These are phyloP conservation scores for Drosophila carrolli DNA, from an alignment of 1,140 invertebrate species.

Conservation along the genomic window DNA sequence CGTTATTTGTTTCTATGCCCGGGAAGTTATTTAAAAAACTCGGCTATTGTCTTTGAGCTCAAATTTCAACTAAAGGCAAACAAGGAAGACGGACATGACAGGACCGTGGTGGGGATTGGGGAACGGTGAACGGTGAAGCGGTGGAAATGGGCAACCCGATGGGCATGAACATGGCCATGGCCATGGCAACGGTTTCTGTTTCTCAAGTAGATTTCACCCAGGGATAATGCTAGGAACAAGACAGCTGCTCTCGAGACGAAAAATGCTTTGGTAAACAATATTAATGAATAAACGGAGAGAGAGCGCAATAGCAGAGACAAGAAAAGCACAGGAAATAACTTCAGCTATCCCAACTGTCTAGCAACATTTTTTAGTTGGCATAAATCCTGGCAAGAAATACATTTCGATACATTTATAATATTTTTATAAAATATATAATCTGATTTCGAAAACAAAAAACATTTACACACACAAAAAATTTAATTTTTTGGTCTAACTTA, in stretches of 20 bases:
- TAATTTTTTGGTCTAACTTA: too few species aligned
- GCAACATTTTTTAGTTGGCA: constrained; percentile 23
- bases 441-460: too few species aligned
- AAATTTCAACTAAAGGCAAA: constrained; percentile 66
- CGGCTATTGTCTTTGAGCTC: constrained; percentile 60
- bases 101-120: constrained; percentile 8
- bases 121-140: not conserved
- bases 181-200: constrained; percentile 38
- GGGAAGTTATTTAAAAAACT: constrained; percentile 60
- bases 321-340: constrained; percentile 13
- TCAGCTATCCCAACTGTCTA: constrained; percentile 40
- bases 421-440: too few species aligned
- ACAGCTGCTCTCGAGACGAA: constrained; percentile 45
- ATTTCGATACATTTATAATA: too few species aligned
- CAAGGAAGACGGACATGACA: constrained; percentile 59
- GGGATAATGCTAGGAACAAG: constrained; percentile 31
- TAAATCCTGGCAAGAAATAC: not conserved
- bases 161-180: constrained; percentile 26
- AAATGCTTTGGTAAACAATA: constrained; percentile 66
- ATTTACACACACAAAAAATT: too few species aligned
- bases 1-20: constrained; percentile 40
- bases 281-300: constrained; percentile 61
- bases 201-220: constrained; percentile 26
- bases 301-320: not conserved
- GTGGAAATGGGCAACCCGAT: constrained; percentile 1